Base-by-base conservation (phyloP, 2,797 vertebrate genomes). In the Rachycentron canadum region DNA sequence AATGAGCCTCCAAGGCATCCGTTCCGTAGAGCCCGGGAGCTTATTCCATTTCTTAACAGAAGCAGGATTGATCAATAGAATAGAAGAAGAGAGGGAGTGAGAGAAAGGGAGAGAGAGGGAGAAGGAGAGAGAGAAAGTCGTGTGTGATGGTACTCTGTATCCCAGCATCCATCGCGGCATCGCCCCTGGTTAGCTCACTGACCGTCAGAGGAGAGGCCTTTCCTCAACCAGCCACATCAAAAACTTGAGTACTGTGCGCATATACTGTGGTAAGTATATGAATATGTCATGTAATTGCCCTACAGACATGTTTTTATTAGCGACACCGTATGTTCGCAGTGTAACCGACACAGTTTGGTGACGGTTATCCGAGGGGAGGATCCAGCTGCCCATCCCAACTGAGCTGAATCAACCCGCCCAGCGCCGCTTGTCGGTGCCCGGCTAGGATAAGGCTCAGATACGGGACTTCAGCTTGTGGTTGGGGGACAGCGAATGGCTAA, bases 81-180 rank as follows among this genome's bases (percentile, higher is more conserved):
- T n/a, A n/a, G n/a, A n/a, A n/a, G n/a, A n/a, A 19, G 25, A 25
- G 50, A 43, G n/a, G 7, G 17, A 21, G 38, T 10, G 9, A 65
- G 32, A 38, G 7, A 36, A 9, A 7, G 17, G 34, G 14, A 9
- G 25, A 3, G 2, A 50, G 38, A 23, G 21, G 13, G 5, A 11
- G 19, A 3, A n/a, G n/a, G 19, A n/a, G n/a, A 25, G 3, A 7
- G 32, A 32, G n/a, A n/a, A n/a, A 6, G 16, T 7, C 40, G 19
- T 53, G 28, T 45, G 25, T 13, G 41, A 1, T 32, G 26, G 55
- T 26, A 87, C 84, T 82, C 71, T 9, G 34, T 79, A 66, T 92
- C 92, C 91, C 91, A 82, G 73, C 82, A 83, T 84, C 56, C 91
- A 86, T 60, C 38, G 78, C 88, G 84, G 67, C 76, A 28, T 57